Conservation (phyloP, 2,888 invertebrate species). For the Ectemnius cavifrons region DNA sequence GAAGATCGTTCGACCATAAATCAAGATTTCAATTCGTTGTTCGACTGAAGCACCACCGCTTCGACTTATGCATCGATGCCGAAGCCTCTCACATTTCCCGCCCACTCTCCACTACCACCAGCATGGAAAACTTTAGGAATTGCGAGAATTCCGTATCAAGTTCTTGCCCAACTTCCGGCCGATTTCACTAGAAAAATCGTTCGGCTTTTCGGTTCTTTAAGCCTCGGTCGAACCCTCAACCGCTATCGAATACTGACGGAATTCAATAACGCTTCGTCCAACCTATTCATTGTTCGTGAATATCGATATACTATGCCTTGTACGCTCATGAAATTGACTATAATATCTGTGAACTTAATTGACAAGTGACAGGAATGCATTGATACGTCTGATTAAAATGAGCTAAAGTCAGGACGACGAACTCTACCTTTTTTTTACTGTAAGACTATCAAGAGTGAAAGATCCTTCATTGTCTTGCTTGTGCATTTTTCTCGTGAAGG, state of each 20-base stretch:
- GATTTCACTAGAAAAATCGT: conserved; percentile 36
- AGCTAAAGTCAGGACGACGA: too few species aligned
- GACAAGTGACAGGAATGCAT: too few species aligned
- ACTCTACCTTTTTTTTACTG: too few species aligned
- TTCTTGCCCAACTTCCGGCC: conserved; percentile 47
- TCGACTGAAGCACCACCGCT: conserved; percentile 31
- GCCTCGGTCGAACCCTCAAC: too few species aligned
- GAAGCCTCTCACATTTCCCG: conserved; percentile 17
- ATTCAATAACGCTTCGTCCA: too few species aligned
- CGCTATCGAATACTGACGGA: too few species aligned
- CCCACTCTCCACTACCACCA: conserved; percentile 29
- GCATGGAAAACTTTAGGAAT: conserved; percentile 47
- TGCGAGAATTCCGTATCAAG: conserved; percentile 55
- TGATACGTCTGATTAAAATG: too few species aligned
- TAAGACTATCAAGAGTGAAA: too few species aligned
- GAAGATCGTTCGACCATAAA: conserved; percentile 50
- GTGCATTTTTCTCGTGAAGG: too few species aligned
- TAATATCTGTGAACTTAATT: conserved; percentile 3
- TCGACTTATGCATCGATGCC: conserved; percentile 56
- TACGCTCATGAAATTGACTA: too few species aligned
- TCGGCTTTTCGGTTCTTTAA: too few species aligned
- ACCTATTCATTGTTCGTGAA: conserved; percentile 35
- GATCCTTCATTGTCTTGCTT: too few species aligned
- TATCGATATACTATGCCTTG: conserved; percentile 6
- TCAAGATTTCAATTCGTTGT: conserved; percentile 55